Evolutionary conservation across 2,888 invertebrate genomes (phyloP).

Genomic region (Sturmia bella): DNA sequence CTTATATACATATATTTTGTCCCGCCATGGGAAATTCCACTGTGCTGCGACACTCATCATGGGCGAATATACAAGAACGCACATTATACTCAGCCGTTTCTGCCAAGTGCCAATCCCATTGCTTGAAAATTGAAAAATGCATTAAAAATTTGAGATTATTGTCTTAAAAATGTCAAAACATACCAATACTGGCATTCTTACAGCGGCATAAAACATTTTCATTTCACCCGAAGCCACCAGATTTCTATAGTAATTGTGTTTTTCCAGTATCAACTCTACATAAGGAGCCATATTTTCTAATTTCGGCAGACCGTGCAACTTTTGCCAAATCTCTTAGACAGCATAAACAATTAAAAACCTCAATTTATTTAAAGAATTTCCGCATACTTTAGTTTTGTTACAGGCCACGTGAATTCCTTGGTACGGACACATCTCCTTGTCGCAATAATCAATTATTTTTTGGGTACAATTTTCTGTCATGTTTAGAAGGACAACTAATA

Average conservation of each 20-base stretch:
- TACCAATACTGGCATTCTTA: slow-evolving; percentile 65
- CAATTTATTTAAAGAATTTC: background rate
- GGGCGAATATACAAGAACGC: slow-evolving; percentile 60
- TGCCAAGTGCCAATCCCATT: slow-evolving; percentile 63
- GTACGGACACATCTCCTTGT: slow-evolving; percentile 63
- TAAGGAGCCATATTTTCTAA: slow-evolving; percentile 51
- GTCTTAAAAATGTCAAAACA: background rate
- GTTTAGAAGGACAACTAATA: slow-evolving; percentile 4
- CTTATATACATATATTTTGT: slow-evolving; percentile 70
- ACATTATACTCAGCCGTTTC: slow-evolving; percentile 65
- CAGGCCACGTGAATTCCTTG: slow-evolving; percentile 69
- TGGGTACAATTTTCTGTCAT: background rate
- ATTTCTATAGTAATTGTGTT: slow-evolving; percentile 68
- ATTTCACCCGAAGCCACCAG: slow-evolving; percentile 59
- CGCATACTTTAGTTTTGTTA: slow-evolving; percentile 60
- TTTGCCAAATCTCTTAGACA: slow-evolving; percentile 57
- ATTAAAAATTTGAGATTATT: too few species aligned
- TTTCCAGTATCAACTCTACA: slow-evolving; percentile 56
- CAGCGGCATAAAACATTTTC: slow-evolving; percentile 63
- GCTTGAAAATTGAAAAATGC: slow-evolving; percentile 22
- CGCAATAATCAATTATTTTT: slow-evolving; percentile 57
- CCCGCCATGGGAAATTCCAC: slow-evolving; percentile 60
- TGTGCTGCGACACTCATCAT: slow-evolving; percentile 68
- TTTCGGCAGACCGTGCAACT: slow-evolving; percentile 51
- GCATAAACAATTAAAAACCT: background rate